Evolutionary conservation across 2,797 vertebrate species (phyloP), one percentile per base, ranked within the genome.

Genomic region (Loriculus beryllinus): DNA sequence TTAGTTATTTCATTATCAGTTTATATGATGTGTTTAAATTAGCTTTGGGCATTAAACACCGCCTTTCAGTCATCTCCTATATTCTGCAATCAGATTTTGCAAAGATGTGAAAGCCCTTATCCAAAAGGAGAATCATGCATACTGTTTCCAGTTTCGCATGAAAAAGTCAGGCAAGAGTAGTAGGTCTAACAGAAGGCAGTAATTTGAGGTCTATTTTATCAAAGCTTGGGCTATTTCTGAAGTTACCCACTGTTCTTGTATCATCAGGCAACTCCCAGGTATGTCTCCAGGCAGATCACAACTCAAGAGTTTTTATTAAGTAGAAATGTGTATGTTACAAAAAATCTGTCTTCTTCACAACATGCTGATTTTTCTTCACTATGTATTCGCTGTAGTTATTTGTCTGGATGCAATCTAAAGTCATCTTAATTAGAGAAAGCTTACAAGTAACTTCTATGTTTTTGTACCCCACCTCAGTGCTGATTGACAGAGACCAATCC

Each of bases 401-500:
- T 86, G 14, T 78, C 51, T 13, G 14, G 12, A 11, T 82, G 28
- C 71, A 63, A 7, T 33, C 39, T 28, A 4, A 56, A 92, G 33
- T 49, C 10, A 15, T 31, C 68, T 65, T 20, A 39, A 43, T 52
- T 42, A 72, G 48, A 91, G 37, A 52, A 68, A 29, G 35, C 54
- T 65, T 49, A 29, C 16, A 49, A 69, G 81, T 75, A 69, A 93
- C 72, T 70, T 35, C 12, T 85, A 14, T 95, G 63, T 31, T 71
- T 84, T 56, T 84, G 2, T 82, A 4, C 78, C 94, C 95, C 72
- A 79, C 62, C 85, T 95, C 97, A 99, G 98, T 98, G 94, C 92
- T 99, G 84, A 97, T 98, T 93, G 98, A 99, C 96, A 98, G 97
- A 97, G 98, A 99, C 97, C 98, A 98, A 19, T 98, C 77, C 63